Evolutionary conservation across 1,140 invertebrate genomes (phyloP).

Genomic region (Trichoplusia ni): DNA sequence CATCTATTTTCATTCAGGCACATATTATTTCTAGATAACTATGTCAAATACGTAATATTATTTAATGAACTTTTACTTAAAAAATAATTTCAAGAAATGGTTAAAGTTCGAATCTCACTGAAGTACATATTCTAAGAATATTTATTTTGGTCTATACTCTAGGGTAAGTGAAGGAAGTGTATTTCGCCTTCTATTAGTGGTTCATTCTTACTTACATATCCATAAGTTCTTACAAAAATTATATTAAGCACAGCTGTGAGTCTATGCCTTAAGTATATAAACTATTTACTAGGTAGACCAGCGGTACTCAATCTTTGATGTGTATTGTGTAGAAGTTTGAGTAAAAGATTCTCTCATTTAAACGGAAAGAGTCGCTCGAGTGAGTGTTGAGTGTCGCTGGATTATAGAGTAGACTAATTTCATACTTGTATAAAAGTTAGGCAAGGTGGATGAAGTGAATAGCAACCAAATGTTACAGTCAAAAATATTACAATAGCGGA

Average conservation of each 20-base stretch:
- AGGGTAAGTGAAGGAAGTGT: neutral
- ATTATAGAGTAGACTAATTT: neutral
- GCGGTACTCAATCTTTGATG: neutral
- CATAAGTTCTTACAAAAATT: neutral
- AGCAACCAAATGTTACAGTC: too few species aligned
- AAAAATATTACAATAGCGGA: too few species aligned
- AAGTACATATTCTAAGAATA: neutral
- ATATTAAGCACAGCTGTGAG: conserved; percentile 4
- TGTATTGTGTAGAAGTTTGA: too few species aligned
- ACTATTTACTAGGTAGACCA: neutral
- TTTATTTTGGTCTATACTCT: neutral
- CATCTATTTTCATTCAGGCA: conserved; percentile 6
- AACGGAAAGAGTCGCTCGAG: too few species aligned
- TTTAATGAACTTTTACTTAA: neutral
- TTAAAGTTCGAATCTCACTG: conserved; percentile 15
- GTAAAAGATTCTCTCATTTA: neutral
- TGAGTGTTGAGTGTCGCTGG: neutral
- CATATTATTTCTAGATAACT: neutral
- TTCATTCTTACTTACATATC: neutral
- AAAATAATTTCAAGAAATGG: neutral
- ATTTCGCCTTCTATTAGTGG: neutral
- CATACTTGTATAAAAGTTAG: neutral
- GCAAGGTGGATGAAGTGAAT: neutral
- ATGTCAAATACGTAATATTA: conserved; percentile 1
- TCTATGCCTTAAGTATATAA: conserved; percentile 1